Base-by-base conservation (phyloP, 1,140 invertebrate genomes). In the Drosophila kurseongensis region DNA sequence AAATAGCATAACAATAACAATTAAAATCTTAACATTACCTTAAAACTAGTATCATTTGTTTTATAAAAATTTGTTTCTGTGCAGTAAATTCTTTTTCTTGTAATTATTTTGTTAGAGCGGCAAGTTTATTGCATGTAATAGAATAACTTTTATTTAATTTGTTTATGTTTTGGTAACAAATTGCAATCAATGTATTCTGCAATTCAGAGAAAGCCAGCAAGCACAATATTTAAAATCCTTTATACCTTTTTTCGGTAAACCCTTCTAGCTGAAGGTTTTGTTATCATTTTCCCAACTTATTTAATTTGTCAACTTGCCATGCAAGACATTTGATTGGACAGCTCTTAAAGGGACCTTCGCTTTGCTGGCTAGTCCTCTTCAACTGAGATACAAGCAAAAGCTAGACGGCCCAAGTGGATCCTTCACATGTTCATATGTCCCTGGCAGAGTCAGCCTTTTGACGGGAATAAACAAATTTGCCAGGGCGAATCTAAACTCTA, bases 381-480 rank as follows among this genome's bases (percentile, higher is more conserved):
- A 41, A 27, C 27, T 14, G 36, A 18, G 13, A 29, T 38, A 52
- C 61, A 66, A 27, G 23, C 38, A 45, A 66, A 10, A 32, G 36
- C 38, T 23, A 13, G 50, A 47, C 29, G 18, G 47, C 10, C 23
- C 68, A 47, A 51, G 61, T 48, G 52, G 58, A 44, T 71, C 42
- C 66, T 50, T 75, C 59, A 50, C 42, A 60, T 60, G 44, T 47
- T 50, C 59, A 69, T 41, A 54, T 75, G 69, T 63, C 52, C 50
- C 38, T 42, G 55, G 50, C 58, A 76, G 63, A 52, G 50, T 51
- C 65, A 67, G 72, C 48, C 80, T 62, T 80, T 80, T 80, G 72
- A 68, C 69, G 65, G 60, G 45, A 52, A 58, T 35, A 73, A 47
- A 65, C 63, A 74, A 75, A 80, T 80, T 80, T 62, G 42, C 36